Conservation (phyloP, 1,140 invertebrate species). For the Acarapis woodi region DNA sequence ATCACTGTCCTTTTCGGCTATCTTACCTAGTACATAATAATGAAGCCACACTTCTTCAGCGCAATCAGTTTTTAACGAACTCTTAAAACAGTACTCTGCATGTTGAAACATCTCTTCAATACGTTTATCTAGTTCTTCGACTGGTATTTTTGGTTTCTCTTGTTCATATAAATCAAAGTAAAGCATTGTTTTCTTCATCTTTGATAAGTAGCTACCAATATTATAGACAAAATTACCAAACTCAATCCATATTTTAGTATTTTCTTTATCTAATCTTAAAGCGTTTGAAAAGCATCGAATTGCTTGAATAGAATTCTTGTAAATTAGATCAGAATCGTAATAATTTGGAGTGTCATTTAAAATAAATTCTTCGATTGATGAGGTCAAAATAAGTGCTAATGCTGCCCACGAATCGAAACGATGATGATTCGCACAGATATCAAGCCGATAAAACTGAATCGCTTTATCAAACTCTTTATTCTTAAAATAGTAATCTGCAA, state of each 20-base stretch:
- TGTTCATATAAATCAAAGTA: conserved; percentile 28
- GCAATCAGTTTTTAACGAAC: conserved; percentile 27
- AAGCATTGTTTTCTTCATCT: conserved; percentile 34
- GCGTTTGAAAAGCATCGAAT: conserved; percentile 45
- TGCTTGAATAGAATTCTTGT: conserved; percentile 33
- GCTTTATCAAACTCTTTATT: conserved; percentile 39
- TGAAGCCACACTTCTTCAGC: conserved; percentile 50
- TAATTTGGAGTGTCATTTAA: background rate
- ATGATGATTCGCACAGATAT: conserved; percentile 41
- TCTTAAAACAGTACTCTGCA: conserved; percentile 41
- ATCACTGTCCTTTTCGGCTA: conserved; percentile 45
- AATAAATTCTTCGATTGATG: conserved; percentile 35
- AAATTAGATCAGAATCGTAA: conserved; percentile 24
- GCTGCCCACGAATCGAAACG: conserved; percentile 73
- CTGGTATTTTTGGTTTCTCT: no score
- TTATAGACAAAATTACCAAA: conserved; percentile 58
- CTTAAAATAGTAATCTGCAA: conserved; percentile 78
- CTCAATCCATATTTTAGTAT: conserved; percentile 50
- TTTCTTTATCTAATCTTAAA: conserved; percentile 33
- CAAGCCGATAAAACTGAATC: conserved; percentile 46
- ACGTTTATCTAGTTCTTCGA: conserved; percentile 31
- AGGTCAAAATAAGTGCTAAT: conserved; percentile 46
- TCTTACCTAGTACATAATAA: conserved; percentile 75
- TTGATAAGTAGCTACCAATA: conserved; percentile 54
- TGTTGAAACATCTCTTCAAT: conserved; percentile 40